These are phyloP conservation scores for Boloria euphrosyne DNA, from an alignment of 2,888 invertebrate genomes.

Conservation along the genomic window DNA sequence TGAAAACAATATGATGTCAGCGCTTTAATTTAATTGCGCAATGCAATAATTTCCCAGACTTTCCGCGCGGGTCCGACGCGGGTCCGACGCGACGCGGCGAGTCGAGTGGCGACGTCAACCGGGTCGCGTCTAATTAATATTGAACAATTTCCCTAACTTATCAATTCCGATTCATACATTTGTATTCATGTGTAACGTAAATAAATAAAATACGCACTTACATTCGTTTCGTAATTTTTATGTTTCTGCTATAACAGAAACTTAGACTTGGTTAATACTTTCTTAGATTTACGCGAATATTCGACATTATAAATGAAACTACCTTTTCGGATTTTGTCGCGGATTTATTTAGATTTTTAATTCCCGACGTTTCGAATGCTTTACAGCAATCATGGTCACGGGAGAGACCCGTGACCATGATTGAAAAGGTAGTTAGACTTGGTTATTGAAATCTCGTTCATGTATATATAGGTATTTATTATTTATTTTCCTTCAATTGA, in stretches of 20 bases:
- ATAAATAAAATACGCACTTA: constrained; percentile 13
- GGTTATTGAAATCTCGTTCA: too few relatives aligned
- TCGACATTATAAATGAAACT: too few relatives aligned
- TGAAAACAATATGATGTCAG: background rate
- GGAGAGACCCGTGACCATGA: too few relatives aligned
- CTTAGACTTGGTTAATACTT: too few relatives aligned
- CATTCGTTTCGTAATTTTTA: background rate
- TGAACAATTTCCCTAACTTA: constrained; percentile 59
- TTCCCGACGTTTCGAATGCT: too few relatives aligned
- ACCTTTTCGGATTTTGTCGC: too few relatives aligned
- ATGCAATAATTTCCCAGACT: constrained; percentile 16
- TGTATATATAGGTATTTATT: too few relatives aligned
- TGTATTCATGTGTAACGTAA: constrained; percentile 30
- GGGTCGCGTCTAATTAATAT: constrained; percentile 64
- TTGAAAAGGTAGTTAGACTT: too few relatives aligned
- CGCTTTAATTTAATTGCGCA: constrained; percentile 4
- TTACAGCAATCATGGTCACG: too few relatives aligned
- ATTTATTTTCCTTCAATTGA: too few relatives aligned
- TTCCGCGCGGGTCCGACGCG: constrained; percentile 21
- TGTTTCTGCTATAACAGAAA: background rate
- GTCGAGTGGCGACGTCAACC: constrained; percentile 32
- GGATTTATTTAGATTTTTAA: too few relatives aligned
- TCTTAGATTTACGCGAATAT: too few relatives aligned
- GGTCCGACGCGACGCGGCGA: constrained; percentile 22
- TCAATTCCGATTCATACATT: constrained; percentile 56